A percentile compares a stretch with the other conserved stretches of the same genome.
phyloP scores from a whole-genome alignment of 2,113 vertebrate species.

The Callospermophilus lateralis region DNA sequence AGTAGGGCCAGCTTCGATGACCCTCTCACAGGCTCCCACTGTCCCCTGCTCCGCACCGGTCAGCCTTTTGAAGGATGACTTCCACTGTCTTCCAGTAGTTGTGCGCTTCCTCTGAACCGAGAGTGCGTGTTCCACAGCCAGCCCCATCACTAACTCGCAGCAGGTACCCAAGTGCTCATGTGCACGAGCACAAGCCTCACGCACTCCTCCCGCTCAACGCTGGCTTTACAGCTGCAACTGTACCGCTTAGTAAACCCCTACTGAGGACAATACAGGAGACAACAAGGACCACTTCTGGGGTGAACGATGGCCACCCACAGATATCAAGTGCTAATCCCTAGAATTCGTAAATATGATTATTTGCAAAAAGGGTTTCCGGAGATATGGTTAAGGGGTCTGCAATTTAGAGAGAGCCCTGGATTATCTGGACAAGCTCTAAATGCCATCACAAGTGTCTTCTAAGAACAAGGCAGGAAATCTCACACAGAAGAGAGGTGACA shows the following conservation, averaged over 20 bases:
- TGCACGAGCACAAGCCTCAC: too few relatives aligned
- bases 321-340: not conserved
- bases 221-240: not conserved
- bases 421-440: not conserved
- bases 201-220: accelerated
- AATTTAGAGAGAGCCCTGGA: not conserved
- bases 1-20: not conserved
- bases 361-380: not conserved
- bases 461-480: not conserved
- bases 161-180: not conserved
- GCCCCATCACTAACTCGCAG: not conserved
- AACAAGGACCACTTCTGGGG: not conserved
- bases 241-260: not conserved
- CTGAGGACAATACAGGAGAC: not conserved
- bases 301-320: not conserved
- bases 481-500: not conserved
- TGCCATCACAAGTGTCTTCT: not conserved
- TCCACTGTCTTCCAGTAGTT: not conserved
- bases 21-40: not conserved
- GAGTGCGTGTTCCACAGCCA: not conserved
- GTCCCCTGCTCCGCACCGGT: accelerated
- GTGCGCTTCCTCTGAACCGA: not conserved
- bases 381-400: not conserved
- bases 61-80: not conserved
- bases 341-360: not conserved